phyloP scores from a whole-genome alignment of 2,888 invertebrate genomes.

The Campoletis raptor region DNA sequence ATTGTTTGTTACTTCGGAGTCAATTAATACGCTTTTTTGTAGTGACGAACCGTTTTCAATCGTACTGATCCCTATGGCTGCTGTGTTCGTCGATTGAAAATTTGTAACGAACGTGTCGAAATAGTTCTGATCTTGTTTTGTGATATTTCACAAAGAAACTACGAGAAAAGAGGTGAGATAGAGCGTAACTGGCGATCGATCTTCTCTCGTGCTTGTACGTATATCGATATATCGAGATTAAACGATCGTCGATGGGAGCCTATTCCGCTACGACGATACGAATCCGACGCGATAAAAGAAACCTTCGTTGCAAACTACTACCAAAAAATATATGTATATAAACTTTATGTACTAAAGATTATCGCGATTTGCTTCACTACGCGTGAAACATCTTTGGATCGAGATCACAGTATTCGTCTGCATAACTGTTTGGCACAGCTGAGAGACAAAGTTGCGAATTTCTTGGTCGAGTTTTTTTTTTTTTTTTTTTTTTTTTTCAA shows the following conservation, averaged over 20 bases:
- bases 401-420: constrained; percentile 33
- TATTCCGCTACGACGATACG: constrained; percentile 57
- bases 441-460: constrained; percentile 62
- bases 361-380: constrained; percentile 66
- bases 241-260: constrained; percentile 56
- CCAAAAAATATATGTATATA: neutral
- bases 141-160: constrained; percentile 37
- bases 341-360: constrained; percentile 23
- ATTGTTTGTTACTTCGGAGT: neutral
- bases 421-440: constrained; percentile 36
- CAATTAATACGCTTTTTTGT: neutral
- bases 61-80: neutral
- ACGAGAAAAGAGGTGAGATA: constrained; percentile 35
- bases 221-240: constrained; percentile 57
- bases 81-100: constrained; percentile 27
- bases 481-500: neutral
- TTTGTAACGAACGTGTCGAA: constrained; percentile 51
- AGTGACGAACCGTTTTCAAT: constrained; percentile 11
- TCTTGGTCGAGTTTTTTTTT: constrained; percentile 38
- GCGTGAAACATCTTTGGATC: constrained; percentile 65
- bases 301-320: constrained; percentile 34
- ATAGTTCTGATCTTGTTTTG: constrained; percentile 39
- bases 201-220: constrained; percentile 6
- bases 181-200: constrained; percentile 59
- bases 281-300: constrained; percentile 63